Base-by-base conservation (phyloP, 2,888 invertebrate genomes). In the Poecilobothrus nobilitatus region DNA sequence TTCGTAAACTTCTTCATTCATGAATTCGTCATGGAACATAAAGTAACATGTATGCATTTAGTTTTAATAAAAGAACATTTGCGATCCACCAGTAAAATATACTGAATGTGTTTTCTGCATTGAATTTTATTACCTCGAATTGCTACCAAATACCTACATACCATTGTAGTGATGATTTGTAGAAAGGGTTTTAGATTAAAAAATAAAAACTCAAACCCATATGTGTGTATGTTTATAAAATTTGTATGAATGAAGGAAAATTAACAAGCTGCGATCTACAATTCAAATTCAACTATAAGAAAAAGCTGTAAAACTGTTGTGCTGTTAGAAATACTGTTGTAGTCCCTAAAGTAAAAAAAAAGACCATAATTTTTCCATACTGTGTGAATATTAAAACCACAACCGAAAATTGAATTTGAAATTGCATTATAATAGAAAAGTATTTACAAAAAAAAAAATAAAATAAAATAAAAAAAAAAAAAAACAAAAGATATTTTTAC, bases 371-470 rank as follows among this genome's bases (percentile, higher is more conserved):
- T 53, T 15, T 53, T 53, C 18, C 53, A 53, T 53, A 53, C 18
- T 53, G 15, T 53, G 18, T 53, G 53, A 53, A n/a, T 53, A 53
- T n/a, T 37, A 53, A 53, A 53, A 53, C 53, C 53, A n/a, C 53
- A 53, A 53, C 53, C n/a, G 53, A 53, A 53, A 53, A 53, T 53
- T 53, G 53, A 53, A 53, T 53, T 53, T 53, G 15, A 53, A 53
- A 53, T 53, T 37, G 37, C 37, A 37, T 37, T 37, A 37, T 10
- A 37, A 53, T 53, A 53, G 53, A 53, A 53, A 53, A 53, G n/a
- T 9, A 53, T 18, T 15, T 53, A 53, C 53, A 53, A 53, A 53
- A 53, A 53, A 53, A 53, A 53, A 37, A 12, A n/a, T n/a, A n/a
- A n/a, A n/a, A n/a, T n/a, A n/a, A n/a, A n/a, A n/a, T n/a, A n/a